Evolutionary conservation across 2,888 invertebrate genomes (phyloP), one percentile per base, ranked within the genome.

Genomic region (Catonia carolina): DNA sequence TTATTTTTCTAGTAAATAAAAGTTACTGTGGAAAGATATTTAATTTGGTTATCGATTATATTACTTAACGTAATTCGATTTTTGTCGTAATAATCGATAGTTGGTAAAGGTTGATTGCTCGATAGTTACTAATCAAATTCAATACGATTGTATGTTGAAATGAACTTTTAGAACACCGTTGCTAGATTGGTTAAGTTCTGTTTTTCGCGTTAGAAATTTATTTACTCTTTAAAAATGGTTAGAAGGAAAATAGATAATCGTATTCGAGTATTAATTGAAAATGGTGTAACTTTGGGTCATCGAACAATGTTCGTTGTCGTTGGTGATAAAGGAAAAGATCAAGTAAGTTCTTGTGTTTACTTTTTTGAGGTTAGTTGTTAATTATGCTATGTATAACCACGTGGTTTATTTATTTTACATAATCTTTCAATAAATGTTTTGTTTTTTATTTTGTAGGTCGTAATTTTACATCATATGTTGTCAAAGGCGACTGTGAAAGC

Each of bases 161-260:
- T n/a, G n/a, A n/a, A n/a, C n/a, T n/a, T n/a, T n/a, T n/a, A n/a
- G n/a, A n/a, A n/a, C n/a, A n/a, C n/a, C n/a, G n/a, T n/a, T n/a
- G n/a, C n/a, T n/a, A n/a, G n/a, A n/a, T n/a, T n/a, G n/a, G n/a
- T n/a, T n/a, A n/a, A n/a, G n/a, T n/a, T n/a, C n/a, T n/a, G n/a
- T n/a, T n/a, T n/a, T n/a, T n/a, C n/a, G n/a, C n/a, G n/a, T n/a
- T n/a, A n/a, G n/a, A n/a, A n/a, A n/a, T n/a, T n/a, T n/a, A n/a
- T n/a, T n/a, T n/a, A n/a, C n/a, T n/a, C n/a, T n/a, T 27, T 27
- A 27, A 83, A 78, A 71, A 92, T 91, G 90, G 88, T 88, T 39
- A 83, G 89, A 65, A 93, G 93, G 74, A 98, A 99, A 76, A 89
- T 99, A 67, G 99, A 99, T 72, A 96, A 96, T 71, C 83, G 99